Base-by-base conservation (phyloP, 2,797 vertebrate species). In the Ibycter americanus region DNA sequence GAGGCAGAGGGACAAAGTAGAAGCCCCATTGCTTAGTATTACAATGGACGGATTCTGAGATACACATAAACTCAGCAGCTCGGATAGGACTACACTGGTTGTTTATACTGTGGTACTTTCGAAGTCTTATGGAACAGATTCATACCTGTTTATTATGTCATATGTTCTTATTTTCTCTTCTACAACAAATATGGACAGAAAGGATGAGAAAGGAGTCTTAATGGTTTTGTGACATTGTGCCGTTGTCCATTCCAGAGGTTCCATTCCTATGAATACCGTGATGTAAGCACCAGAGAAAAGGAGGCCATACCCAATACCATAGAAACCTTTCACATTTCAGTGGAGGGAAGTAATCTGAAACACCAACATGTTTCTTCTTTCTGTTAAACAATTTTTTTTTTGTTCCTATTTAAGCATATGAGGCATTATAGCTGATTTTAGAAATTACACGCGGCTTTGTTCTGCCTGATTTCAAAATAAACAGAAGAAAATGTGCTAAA, bases 401-500 rank as follows among this genome's bases (percentile, higher is more conserved):
- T 38, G 52, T 20, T 3, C 29, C 2, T 19, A 2, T 55, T 71
- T 9, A 71, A 52, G 26, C 29, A 34, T 32, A 13, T 38, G 63
- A 46, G 26, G 9, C 27, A 26, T 73, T 70, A 20, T 1, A 78
- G 44, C 34, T 80, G 59, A 62, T 68, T 83, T 86, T 67, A 92
- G 29, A 84, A 61, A 44, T 34, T 22, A 3, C 40, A 11, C 7
- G 5, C 6, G 46, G 27, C 61, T 78, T 34, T 59, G 25, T 62
- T 94, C 77, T 90, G 74, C 54, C 54, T 27, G 11, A 40, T 61
- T 90, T 85, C 40, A 66, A 74, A 88, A 59, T 9, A 72, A 49
- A 47, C 63, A 66, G 63, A 49, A 66, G 25, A 80, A 87, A 95
- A 68, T 26, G 19, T 87, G 55, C 71, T 93, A n/a, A 92, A 87